Evolutionary conservation across 2,797 vertebrate species (phyloP).

Genomic region (Notoglanidium macrostoma): DNA sequence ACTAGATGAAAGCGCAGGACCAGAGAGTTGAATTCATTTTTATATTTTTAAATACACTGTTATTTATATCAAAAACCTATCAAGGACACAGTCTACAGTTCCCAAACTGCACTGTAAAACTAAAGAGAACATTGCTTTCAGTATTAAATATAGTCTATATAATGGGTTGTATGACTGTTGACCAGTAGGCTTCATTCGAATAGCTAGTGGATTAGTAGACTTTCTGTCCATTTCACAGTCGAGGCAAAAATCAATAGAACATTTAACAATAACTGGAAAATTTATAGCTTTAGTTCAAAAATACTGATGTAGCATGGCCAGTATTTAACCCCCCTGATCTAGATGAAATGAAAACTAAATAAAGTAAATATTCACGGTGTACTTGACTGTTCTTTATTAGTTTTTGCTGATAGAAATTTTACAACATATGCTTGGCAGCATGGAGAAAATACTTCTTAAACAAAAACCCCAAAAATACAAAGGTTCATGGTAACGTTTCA

Average conservation of each 20-base stretch:
- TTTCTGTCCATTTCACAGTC: not conserved
- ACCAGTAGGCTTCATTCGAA: not conserved
- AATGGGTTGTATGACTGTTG: not conserved
- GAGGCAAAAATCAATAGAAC: not conserved
- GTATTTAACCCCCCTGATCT: not conserved
- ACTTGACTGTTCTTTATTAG: conserved; percentile 22
- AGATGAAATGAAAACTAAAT: not conserved
- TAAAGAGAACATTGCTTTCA: not conserved
- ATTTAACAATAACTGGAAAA: too few species aligned
- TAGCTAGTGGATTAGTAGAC: not conserved
- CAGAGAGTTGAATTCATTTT: too few species aligned
- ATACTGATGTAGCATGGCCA: not conserved
- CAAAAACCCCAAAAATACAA: not conserved
- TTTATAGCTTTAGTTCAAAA: too few species aligned
- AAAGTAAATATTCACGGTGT: not conserved
- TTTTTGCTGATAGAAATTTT: conserved; percentile 1
- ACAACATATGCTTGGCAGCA: not conserved
- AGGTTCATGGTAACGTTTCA: not conserved
- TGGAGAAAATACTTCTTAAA: not conserved
- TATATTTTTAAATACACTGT: not conserved
- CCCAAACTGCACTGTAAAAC: not conserved
- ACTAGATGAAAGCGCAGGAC: too few species aligned
- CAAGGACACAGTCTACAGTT: not conserved
- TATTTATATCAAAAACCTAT: not conserved
- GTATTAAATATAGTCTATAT: not conserved